Evolutionary conservation across 2,797 vertebrate species (phyloP).

Genomic region (Alosa sapidissima): DNA sequence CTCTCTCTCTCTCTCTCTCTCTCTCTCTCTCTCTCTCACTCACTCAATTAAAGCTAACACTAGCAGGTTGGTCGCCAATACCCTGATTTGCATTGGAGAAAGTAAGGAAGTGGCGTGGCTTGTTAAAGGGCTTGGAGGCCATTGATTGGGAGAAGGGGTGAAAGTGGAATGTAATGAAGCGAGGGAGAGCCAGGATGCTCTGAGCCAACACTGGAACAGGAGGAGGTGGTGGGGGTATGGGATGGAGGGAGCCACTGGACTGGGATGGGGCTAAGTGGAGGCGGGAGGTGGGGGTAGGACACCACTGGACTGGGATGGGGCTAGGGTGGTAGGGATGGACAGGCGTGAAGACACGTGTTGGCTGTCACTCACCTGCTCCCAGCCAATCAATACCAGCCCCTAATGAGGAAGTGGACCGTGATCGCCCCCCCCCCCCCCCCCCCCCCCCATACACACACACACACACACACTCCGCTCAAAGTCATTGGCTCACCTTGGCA

Average conservation of each 20-base stretch:
- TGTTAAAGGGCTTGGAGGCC: constrained; percentile 66
- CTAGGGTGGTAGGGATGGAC: neutral
- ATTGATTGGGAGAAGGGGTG: constrained; percentile 68
- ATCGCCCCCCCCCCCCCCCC: constrained; percentile 55
- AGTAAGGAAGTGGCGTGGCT: constrained; percentile 69
- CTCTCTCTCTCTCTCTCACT: constrained; percentile 37
- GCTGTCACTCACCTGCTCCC: constrained; percentile 61
- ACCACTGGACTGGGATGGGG: neutral
- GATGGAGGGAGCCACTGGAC: neutral
- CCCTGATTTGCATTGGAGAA: constrained; percentile 74
- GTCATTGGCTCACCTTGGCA: constrained; percentile 60
- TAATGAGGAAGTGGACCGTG: constrained; percentile 58
- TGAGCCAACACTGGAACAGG: neutral
- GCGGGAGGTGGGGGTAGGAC: constrained; percentile 32
- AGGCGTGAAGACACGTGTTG: constrained; percentile 47
- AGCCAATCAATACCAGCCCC: constrained; percentile 65
- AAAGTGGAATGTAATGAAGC: constrained; percentile 64
- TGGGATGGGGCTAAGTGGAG: neutral
- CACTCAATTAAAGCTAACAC: constrained; percentile 71
- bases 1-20: neutral
- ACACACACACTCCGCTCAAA: constrained; percentile 54
- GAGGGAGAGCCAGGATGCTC: constrained; percentile 22
- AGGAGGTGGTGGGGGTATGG: constrained; percentile 31
- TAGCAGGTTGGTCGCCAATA: constrained; percentile 72
- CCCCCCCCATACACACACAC: too few relatives aligned